These are phyloP conservation scores for Amia ocellicauda DNA, from an alignment of 2,113 vertebrate genomes.

Conservation along the genomic window DNA sequence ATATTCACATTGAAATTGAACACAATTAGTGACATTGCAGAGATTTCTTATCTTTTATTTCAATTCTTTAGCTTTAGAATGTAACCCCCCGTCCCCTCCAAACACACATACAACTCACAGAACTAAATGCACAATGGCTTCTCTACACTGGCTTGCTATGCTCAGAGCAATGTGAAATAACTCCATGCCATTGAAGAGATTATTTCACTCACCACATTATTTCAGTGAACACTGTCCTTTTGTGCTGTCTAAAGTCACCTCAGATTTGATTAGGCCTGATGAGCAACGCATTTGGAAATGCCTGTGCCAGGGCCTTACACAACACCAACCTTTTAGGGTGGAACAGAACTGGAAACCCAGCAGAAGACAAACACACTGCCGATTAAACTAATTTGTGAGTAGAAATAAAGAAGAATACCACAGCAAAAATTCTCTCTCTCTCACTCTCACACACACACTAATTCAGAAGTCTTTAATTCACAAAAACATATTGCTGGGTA, in stretches of 20 bases:
- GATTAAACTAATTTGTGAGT: no score
- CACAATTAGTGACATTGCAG: no score
- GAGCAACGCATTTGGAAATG: neutral
- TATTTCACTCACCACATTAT: constrained; percentile 8
- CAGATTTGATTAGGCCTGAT: neutral
- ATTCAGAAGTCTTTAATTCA: no score
- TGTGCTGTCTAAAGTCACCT: constrained; percentile 3
- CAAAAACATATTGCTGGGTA: no score
- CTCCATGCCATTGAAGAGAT: neutral
- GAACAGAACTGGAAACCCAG: neutral
- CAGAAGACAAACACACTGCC: neutral
- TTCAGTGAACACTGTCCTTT: constrained; percentile 12
- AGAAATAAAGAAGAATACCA: no score
- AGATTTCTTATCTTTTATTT: no score
- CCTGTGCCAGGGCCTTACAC: neutral
- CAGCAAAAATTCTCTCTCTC: no score
- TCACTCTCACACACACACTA: no score
- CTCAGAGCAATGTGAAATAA: constrained; percentile 11
- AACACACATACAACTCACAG: neutral
- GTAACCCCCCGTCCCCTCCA: no score
- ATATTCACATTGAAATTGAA: no score
- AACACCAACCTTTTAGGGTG: neutral
- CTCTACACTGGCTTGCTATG: neutral
- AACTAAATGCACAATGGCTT: constrained; percentile 3
- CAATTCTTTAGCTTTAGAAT: no score